Base-by-base conservation (phyloP, 2,888 invertebrate genomes). In the Mesoligia furuncula region DNA sequence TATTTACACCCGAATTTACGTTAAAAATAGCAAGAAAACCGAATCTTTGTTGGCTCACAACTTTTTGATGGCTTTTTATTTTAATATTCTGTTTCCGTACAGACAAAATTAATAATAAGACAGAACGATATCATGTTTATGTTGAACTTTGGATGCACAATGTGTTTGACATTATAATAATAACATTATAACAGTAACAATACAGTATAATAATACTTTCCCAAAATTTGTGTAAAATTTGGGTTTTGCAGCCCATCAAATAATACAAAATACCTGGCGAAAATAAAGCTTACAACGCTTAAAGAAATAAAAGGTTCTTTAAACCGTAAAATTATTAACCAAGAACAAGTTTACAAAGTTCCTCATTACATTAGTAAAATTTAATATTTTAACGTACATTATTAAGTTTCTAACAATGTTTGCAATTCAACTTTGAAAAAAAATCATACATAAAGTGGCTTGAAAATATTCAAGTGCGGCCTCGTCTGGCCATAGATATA, bases 381-480 rank as follows among this genome's bases (percentile, higher is more conserved):
- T 85, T 85, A 84, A 81, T 79, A 81, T 71, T 85, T 66, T 71
- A 85, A 61, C 69, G 51, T 36, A 75, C 70, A 73, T 84, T 73
- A 36, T 81, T 73, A 83, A 81, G 62, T 81, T 81, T 13, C 11
- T 3, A 48, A 67, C 61, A 85, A 81, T 78, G 75, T 78, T 73
- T 42, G 36, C 51, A 39, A 42, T 65, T 51, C 36, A 71, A 69
- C n/a, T 54, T 39, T 48, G 51, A 27, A 64, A 42, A 42, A 67
- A 75, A 75, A 61, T 27, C 39, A 15, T n/a, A 73, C 24, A 81
- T 75, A 84, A 84, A 59, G 36, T 73, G 11, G 48, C 61, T 70
- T 64, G 45, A 15, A 84, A 66, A 75, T 75, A 66, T 85, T 69
- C 39, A 69, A 74, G 61, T 57, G n/a, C 15, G 65, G 39, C 54